A percentile compares a stretch with the other conserved stretches of the same genome.
Conservation (phyloP, 2,113 vertebrate species). For the Tetrax tetrax region DNA sequence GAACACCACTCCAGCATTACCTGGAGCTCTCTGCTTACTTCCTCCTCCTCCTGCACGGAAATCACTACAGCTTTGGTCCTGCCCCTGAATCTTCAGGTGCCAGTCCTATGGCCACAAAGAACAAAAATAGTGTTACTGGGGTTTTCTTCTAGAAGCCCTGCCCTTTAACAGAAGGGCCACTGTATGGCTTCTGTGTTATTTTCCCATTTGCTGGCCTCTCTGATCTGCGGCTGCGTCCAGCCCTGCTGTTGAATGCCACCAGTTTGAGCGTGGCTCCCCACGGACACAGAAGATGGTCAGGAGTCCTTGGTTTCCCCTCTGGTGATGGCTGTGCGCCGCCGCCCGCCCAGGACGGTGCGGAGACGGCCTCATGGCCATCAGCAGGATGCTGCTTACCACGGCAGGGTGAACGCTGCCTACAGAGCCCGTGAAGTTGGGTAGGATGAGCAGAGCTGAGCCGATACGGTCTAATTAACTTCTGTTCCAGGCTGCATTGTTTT, state of each 20-base stretch:
- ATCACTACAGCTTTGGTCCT: neutral
- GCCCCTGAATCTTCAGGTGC: neutral
- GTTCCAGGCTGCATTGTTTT: neutral
- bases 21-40: neutral
- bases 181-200: accelerated
- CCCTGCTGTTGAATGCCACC: neutral
- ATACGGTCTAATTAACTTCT: neutral
- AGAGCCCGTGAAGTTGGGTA: neutral
- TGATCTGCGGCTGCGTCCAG: neutral
- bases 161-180: neutral
- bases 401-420: neutral
- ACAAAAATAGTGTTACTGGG: accelerated
- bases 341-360: neutral
- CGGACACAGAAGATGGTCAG: accelerated
- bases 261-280: accelerated
- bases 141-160: neutral
- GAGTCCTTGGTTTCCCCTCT: neutral
- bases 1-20: neutral
- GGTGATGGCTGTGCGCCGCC: neutral
- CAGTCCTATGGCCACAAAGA: neutral
- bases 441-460: neutral
- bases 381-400: neutral
- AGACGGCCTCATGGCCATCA: neutral
- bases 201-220: neutral
- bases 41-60: accelerated